A percentile compares a stretch with the other conserved stretches of the same genome.
phyloP scores from a whole-genome alignment of 1,140 invertebrate genomes.

The Eciton burchellii region DNA sequence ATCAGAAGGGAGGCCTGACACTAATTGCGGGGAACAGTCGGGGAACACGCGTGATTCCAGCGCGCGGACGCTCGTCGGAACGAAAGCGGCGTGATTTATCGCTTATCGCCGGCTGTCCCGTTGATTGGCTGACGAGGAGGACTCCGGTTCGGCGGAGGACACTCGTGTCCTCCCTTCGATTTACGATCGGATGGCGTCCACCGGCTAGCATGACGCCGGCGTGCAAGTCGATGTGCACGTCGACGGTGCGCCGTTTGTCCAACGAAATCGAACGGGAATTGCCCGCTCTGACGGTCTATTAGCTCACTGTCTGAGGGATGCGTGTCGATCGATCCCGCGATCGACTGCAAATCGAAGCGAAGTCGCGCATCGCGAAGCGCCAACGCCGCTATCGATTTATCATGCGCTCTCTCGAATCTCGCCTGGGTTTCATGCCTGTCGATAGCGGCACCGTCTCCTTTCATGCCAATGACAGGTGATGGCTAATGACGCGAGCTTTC shows the following conservation, averaged over 20 bases:
- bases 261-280: constrained; percentile 72
- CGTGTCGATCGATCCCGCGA: constrained; percentile 53
- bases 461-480: too few species aligned
- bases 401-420: too few species aligned
- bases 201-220: constrained; percentile 54
- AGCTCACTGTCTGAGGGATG: constrained; percentile 64
- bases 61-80: constrained; percentile 74
- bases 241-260: constrained; percentile 42
- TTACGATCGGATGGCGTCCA: constrained; percentile 74
- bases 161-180: constrained; percentile 72
- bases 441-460: too few species aligned
- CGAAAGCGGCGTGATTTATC: constrained; percentile 79
- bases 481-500: too few species aligned
- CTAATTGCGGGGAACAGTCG: constrained; percentile 81
- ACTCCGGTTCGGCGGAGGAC: constrained; percentile 70
- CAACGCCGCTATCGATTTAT: constrained; percentile 31
- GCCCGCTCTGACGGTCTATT: constrained; percentile 67
- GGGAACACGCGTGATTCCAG: constrained; percentile 77
- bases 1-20: constrained; percentile 79
- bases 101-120: constrained; percentile 76
- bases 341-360: constrained; percentile 55
- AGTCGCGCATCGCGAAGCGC: too few species aligned
- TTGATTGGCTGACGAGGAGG: constrained; percentile 78
- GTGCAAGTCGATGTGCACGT: too few species aligned
- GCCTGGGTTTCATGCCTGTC: too few species aligned